A percentile compares a stretch with the other conserved stretches of the same genome.
Evolutionary conservation across 2,113 vertebrate genomes (phyloP).

Genomic region (Thermophis baileyi): DNA sequence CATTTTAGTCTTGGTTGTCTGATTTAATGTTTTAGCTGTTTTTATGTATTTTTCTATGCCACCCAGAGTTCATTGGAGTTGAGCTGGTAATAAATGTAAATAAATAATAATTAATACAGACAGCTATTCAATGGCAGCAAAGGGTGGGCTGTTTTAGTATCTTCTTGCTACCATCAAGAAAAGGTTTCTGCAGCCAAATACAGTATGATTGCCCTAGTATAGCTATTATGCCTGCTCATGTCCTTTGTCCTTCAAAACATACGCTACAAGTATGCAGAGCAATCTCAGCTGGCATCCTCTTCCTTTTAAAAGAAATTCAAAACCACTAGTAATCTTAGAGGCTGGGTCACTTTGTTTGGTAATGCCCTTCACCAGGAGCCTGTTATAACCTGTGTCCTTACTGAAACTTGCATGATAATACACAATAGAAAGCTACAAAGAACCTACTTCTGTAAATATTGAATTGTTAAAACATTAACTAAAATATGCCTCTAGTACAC

Average conservation of each 20-base stretch:
- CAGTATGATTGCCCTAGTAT: neutral
- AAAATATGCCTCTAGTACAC: neutral
- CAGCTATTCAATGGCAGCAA: neutral
- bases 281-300: slow-evolving; percentile 8
- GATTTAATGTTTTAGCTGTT: neutral
- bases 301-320: slow-evolving; percentile 6
- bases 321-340: slow-evolving; percentile 7
- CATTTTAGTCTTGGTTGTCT: neutral
- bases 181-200: neutral
- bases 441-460: neutral
- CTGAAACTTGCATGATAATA: neutral
- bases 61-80: neutral
- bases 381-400: neutral
- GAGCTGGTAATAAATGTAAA: neutral
- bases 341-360: slow-evolving; percentile 9
- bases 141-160: neutral
- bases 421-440: neutral
- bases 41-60: neutral
- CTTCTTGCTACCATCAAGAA: neutral
- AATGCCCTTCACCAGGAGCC: neutral
- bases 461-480: neutral
- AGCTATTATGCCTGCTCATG: neutral
- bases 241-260: neutral
- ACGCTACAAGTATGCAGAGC: slow-evolving; percentile 17
- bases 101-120: neutral